Conservation (phyloP, 2,888 invertebrate genomes). For the Podabrus alpinus region DNA sequence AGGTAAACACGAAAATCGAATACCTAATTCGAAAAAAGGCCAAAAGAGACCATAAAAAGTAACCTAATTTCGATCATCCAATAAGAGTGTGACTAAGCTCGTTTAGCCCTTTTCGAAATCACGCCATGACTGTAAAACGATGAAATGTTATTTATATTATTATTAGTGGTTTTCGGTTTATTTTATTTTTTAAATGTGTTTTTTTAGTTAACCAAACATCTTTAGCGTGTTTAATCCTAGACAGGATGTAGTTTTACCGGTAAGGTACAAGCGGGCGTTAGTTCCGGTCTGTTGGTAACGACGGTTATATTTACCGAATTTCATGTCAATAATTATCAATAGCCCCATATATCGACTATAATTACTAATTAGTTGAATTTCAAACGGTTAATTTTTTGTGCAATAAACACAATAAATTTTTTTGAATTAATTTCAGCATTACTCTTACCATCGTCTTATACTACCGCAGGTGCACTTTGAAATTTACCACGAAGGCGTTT, state of each 20-base stretch:
- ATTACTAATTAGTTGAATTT: slow-evolving; percentile 10
- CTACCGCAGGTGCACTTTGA: not conserved
- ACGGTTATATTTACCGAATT: slow-evolving; percentile 14
- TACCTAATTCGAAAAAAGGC: no score
- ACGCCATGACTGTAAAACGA: not conserved
- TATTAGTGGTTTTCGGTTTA: not conserved
- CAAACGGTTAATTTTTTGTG: not conserved
- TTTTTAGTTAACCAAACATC: slow-evolving; percentile 6
- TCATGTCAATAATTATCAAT: slow-evolving; percentile 22
- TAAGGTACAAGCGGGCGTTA: slow-evolving; percentile 9
- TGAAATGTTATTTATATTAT: not conserved
- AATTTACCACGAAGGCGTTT: not conserved
- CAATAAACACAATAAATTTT: not conserved
- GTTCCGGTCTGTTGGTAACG: slow-evolving; percentile 12
- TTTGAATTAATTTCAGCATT: not conserved
- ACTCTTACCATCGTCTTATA: no score
- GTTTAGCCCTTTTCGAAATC: not conserved
- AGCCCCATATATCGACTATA: slow-evolving; percentile 11
- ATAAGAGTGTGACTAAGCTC: no score
- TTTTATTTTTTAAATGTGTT: not conserved
- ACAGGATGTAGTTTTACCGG: slow-evolving; percentile 11
- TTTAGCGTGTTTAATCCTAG: not conserved
- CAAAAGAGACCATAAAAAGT: no score
- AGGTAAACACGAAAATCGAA: not conserved
- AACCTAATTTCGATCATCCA: no score